Base-by-base conservation (phyloP, 2,797 vertebrate genomes). In the Myotis pilosus region DNA sequence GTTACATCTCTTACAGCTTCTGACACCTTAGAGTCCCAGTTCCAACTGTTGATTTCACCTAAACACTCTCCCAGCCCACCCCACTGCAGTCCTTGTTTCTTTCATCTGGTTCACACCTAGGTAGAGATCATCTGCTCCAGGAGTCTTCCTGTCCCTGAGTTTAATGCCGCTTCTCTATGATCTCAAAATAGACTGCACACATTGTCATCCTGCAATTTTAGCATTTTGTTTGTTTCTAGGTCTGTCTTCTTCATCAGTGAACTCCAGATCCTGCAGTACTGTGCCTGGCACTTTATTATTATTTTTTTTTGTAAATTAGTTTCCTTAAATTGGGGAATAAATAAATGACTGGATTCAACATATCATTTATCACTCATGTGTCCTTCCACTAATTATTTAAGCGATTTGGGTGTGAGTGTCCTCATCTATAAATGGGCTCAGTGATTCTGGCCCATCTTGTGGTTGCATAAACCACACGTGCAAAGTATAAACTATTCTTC, bases 341-440 rank as follows among this genome's bases (percentile, higher is more conserved):
- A 79, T 74, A 75, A 75, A 49, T 64, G 8, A 91, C n/a, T 76
- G 75, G n/a, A n/a, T 76, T 91, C 11, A 87, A 68, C 38, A 87
- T 10, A 79, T 51, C 28, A 68, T 80, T 94, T 78, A 81, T 75
- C 36, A 60, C 13, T 84, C 85, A 85, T 16, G 23, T 75, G 64
- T 71, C 13, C 84, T 88, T 89, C 19, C 75, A 36, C 64, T 86
- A 92, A 76, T 81, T 86, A 94, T 89, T 87, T 89, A 79, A 91
- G 38, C 30, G 84, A 20, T 84, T 78, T 93, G n/a, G 19, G 53
- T 82, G 49, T 68, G 11, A 89, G 19, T 78, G 28, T 91, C 84
- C 38, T 92, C 64, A 91, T 92, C n/a, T 75, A 47, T 78, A 88
- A 95, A 87, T 51, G 62, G 78, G 62, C 30, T 92, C 17, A 25